A percentile compares a stretch with the other conserved stretches of the same genome.
Evolutionary conservation across 1,140 invertebrate species (phyloP).

Genomic region (Drosophila elegans): DNA sequence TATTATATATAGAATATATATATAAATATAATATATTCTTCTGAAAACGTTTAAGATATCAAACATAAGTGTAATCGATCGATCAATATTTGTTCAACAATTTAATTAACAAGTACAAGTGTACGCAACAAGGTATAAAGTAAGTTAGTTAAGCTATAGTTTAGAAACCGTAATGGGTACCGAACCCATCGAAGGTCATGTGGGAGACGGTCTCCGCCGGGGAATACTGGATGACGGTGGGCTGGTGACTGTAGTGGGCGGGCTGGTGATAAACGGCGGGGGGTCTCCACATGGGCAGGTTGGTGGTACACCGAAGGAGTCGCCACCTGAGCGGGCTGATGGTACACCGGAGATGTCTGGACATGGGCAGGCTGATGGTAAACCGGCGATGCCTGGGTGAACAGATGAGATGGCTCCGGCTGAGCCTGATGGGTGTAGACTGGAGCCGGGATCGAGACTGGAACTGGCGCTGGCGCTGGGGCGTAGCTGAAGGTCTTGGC

Average conservation of each 20-base stretch:
- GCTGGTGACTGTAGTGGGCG: conserved; percentile 57
- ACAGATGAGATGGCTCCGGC: conserved; percentile 15
- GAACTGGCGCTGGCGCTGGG: conserved; percentile 55
- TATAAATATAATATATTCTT: too few species aligned
- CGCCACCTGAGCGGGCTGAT: conserved; percentile 26
- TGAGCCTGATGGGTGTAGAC: conserved; percentile 28
- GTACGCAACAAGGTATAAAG: conserved; percentile 1
- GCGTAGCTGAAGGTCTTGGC: conserved; percentile 81
- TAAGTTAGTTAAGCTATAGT: background rate
- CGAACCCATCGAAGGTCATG: conserved; percentile 86
- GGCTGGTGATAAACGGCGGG: conserved; percentile 31
- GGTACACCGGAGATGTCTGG: conserved; percentile 25
- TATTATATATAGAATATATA: too few species aligned
- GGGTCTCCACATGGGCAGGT: conserved; percentile 1
- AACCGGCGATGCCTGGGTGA: conserved; percentile 38
- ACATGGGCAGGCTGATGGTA: conserved; percentile 38
- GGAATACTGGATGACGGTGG: conserved; percentile 84
- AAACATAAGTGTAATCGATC: background rate
- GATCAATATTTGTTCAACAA: background rate
- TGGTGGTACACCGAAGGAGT: conserved; percentile 12
- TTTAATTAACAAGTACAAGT: conserved; percentile 12
- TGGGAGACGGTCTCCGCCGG: conserved; percentile 86
- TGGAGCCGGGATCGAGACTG: conserved; percentile 47
- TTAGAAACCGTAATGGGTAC: conserved; percentile 86
- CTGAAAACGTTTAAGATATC: background rate